Evolutionary conservation across 2,113 vertebrate species (phyloP).

Genomic region (Prunella himalayana): DNA sequence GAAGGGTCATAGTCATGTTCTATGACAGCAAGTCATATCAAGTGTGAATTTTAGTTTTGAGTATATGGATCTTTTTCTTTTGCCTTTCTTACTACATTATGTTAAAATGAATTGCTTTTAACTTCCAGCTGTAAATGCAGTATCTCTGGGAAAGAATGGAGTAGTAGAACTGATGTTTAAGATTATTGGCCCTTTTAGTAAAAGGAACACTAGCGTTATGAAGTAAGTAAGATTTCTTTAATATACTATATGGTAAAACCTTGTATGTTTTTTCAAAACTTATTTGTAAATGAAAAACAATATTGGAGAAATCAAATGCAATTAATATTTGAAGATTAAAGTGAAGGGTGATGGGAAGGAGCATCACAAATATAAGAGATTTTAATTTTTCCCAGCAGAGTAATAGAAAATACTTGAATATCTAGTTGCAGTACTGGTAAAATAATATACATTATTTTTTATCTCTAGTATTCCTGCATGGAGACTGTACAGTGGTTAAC

Average conservation of each 20-base stretch:
- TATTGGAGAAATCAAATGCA: not conserved
- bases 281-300: not conserved
- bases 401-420: not conserved
- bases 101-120: not conserved
- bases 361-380: not conserved
- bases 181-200: conserved; percentile 89
- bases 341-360: not conserved
- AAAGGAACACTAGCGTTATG: conserved; percentile 88
- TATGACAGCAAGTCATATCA: not conserved
- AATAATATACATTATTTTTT: not conserved
- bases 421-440: not conserved
- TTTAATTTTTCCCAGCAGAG: not conserved
- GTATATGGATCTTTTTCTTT: not conserved
- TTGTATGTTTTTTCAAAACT: not conserved
- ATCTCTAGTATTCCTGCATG: not conserved
- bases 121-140: conserved; percentile 88
- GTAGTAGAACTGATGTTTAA: conserved; percentile 93
- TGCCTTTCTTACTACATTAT: not conserved
- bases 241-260: not conserved
- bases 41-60: not conserved
- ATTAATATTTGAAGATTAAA: not conserved
- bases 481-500: not conserved
- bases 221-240: conserved; percentile 81
- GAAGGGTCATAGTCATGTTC: not conserved
- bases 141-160: conserved; percentile 92